Evolutionary conservation across 1,140 invertebrate genomes (phyloP), one percentile per base, ranked within the genome.

Genomic region (Lordiphosa collinella): DNA sequence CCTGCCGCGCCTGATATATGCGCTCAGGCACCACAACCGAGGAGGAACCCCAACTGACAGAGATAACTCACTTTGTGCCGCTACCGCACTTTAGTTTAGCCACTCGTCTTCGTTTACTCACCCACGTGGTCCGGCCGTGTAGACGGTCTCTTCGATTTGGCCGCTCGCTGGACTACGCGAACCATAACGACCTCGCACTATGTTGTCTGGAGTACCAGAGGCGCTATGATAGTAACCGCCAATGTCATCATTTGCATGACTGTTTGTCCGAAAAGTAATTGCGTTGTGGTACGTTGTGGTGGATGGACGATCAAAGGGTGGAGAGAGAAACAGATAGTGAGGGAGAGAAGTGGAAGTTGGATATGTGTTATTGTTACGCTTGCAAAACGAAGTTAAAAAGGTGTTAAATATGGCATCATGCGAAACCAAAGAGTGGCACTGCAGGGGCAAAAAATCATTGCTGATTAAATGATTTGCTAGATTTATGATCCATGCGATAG

Each of bases 91-190:
- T 57, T 57, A 58, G 37, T 41, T 49, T 55, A 16, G 14, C 37
- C 59, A 65, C 48, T 44, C 32, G 48, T 61, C 51, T 69, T 69
- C 48, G 41, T 51, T 70, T 53, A 87, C 89, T 90, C 84, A 92
- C 91, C 93, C 93, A 88, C 93, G 91, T 60, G 92, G 92, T 56
- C 93, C 93, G 46, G 93, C 93, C n/a, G 93, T 93, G 72, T 94
- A 94, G 36, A 92, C 89, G 11, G 92, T 93, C 75, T 93, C 91
- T 64, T 93, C 92, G 46, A 93, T 89, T 41, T 90, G 89, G 29
- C 92, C 92, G 63, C 91, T 93, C 47, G 90, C 91, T 9, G 93
- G 92, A 85, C 92, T 93, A 68, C 92, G 89, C 43, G 91, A 91
- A 38, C 92, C 92, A 79, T 93, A 93, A 69, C 92, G 89, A 22